A percentile compares a stretch with the other conserved stretches of the same genome.
Conservation (phyloP, 1,140 invertebrate genomes). For the Caenorhabditis remanei region DNA sequence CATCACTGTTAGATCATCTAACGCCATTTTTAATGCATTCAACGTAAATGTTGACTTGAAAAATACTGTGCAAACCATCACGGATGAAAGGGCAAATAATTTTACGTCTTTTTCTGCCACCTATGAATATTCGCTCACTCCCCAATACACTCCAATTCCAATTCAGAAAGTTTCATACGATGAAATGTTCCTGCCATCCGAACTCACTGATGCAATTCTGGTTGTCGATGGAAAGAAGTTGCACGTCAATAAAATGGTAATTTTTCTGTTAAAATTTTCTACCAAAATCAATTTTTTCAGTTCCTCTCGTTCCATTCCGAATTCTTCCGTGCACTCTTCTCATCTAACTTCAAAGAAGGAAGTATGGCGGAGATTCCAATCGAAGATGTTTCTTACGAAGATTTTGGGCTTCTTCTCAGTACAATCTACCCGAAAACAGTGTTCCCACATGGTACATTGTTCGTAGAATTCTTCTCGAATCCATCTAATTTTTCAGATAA, state of each 20-base stretch:
- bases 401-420: neutral
- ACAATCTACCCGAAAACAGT: neutral
- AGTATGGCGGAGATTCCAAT: neutral
- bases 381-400: neutral
- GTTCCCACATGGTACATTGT: neutral
- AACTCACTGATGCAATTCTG: neutral
- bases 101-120: too few species aligned
- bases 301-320: neutral
- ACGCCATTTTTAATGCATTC: too few species aligned
- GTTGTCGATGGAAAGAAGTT: neutral
- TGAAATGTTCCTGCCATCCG: neutral
- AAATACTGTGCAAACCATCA: too few species aligned
- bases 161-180: neutral
- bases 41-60: too few species aligned
- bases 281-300: neutral
- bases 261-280: neutral
- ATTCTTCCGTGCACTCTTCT: neutral
- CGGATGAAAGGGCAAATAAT: too few species aligned
- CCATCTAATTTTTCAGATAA: neutral
- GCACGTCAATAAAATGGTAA: conserved; percentile 1
- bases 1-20: neutral
- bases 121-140: too few species aligned
- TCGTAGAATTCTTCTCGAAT: neutral
- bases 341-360: neutral
- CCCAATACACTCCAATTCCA: neutral